Base-by-base conservation (phyloP, 2,113 vertebrate species). In the Cyphomyrus plagiostoma region DNA sequence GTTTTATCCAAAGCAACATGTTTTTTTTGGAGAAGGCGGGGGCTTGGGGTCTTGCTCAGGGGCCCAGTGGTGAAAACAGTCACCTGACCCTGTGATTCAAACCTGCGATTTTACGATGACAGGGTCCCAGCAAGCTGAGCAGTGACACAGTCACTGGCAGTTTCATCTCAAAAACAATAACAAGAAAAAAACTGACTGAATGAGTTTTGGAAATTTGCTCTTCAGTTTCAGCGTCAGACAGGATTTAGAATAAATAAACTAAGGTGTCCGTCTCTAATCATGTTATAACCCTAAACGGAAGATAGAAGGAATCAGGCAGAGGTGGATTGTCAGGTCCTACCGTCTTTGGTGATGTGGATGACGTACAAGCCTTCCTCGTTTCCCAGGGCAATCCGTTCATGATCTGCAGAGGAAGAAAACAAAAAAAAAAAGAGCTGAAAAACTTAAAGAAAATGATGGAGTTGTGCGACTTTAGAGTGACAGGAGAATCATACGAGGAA, bases 291-390 rank as follows among this genome's bases (percentile, higher is more conserved):
- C 70, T 39, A 77, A 77, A 35, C 15, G 10, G 13, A 77, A 77
- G 13, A 77, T 39, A 35, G 35, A 42, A 26, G 15, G 13, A 48
- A 46, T 6, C 1, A 26, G 46, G 21, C 23, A 26, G 21, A 35
- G 35, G 13, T 19, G 1, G 15, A 35, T 1, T 10, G 10, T 30
- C 21, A 7, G 62, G 0, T 92, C 96, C 97, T 97, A 99, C 98
- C 98, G 0, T 99, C 98, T 97, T 98, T 99, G 93, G 98, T 99
- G 95, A 99, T 96, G 45, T 99, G 98, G 30, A 99, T 94, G 93
- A 99, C 97, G 93, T 97, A 99, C 80, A 99, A 95, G 21, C 98
- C 98, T 95, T 99, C 98, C 96, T 99, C 98, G 70, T 98, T 99
- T 88, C 98, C 98, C 90, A 99, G 94, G 90, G 98, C 98, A 90